phyloP scores from a whole-genome alignment of 2,797 vertebrate species.

The Galagoides demidoff region DNA sequence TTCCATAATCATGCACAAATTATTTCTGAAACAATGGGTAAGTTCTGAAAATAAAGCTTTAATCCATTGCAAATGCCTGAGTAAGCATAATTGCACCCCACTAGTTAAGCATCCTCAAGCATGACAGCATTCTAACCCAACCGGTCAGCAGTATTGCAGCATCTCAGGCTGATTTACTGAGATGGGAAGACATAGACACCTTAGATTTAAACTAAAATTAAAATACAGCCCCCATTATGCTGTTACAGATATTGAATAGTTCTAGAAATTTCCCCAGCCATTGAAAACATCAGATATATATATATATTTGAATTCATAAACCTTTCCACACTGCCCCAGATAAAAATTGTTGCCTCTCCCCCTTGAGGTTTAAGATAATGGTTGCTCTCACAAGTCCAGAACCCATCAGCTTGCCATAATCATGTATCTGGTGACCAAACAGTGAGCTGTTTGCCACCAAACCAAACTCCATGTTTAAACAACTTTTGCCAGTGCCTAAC shows the following conservation, averaged over 20 bases:
- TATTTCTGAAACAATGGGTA: slow-evolving; percentile 73
- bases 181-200: slow-evolving; percentile 33
- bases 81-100: slow-evolving; percentile 61
- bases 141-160: slow-evolving; percentile 70
- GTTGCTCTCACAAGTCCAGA: not conserved
- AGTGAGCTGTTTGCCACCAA: not conserved
- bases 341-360: not conserved
- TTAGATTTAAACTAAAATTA: slow-evolving; percentile 28
- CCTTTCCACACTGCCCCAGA: not conserved
- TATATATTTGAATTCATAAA: not conserved
- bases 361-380: not conserved
- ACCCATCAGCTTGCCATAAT: not conserved
- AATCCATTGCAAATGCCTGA: slow-evolving; percentile 65
- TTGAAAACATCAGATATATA: not conserved
- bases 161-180: slow-evolving; percentile 58
- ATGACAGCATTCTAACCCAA: slow-evolving; percentile 70
- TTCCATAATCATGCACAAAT: slow-evolving; percentile 73
- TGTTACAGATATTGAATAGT: not conserved
- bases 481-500: not conserved
- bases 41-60: slow-evolving; percentile 67
- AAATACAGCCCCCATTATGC: not conserved
- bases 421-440: not conserved
- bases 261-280: not conserved
- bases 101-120: slow-evolving; percentile 37
- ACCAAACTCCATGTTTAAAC: not conserved